These are phyloP conservation scores for Drosophila santomea DNA, from an alignment of 1,140 invertebrate species.

Conservation along the genomic window DNA sequence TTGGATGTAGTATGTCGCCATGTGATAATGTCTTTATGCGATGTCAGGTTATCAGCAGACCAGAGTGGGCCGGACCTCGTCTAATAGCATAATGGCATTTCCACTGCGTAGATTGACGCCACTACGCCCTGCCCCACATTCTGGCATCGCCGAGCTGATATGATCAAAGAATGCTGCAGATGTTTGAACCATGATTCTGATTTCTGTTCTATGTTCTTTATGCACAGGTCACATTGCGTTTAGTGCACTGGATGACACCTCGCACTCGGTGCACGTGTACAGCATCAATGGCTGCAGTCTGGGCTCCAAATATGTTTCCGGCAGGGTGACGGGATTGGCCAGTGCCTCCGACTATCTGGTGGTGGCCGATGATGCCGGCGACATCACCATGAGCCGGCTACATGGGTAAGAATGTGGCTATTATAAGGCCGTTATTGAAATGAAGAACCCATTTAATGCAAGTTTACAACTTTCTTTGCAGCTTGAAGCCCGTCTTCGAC, in stretches of 20 bases:
- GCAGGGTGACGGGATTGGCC: constrained; percentile 85
- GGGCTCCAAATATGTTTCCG: constrained; percentile 85
- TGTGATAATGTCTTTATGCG: constrained; percentile 42
- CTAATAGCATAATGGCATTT: constrained; percentile 30
- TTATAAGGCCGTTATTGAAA: too few species aligned
- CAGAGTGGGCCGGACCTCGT: constrained; percentile 37
- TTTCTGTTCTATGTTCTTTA: constrained; percentile 4
- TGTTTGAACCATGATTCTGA: constrained; percentile 4
- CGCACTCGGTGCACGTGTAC: constrained; percentile 87
- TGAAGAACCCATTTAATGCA: not conserved
- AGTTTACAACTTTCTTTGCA: constrained; percentile 21
- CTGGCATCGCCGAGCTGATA: constrained; percentile 10
- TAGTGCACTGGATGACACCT: constrained; percentile 82
- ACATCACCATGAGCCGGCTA: constrained; percentile 86
- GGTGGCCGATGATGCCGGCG: constrained; percentile 86
- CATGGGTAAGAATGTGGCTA: constrained; percentile 73
- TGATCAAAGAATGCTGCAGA: constrained; percentile 2
- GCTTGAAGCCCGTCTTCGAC: constrained; percentile 85
- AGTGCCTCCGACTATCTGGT: constrained; percentile 86
- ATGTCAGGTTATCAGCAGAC: constrained; percentile 43
- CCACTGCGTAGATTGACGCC: constrained; percentile 60
- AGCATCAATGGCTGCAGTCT: constrained; percentile 87
- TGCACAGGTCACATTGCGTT: constrained; percentile 81
- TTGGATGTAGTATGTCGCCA: constrained; percentile 33
- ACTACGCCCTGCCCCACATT: constrained; percentile 59